Evolutionary conservation across 2,888 invertebrate species (phyloP), one percentile per base, ranked within the genome.

Genomic region (Cheilosia urbana): DNA sequence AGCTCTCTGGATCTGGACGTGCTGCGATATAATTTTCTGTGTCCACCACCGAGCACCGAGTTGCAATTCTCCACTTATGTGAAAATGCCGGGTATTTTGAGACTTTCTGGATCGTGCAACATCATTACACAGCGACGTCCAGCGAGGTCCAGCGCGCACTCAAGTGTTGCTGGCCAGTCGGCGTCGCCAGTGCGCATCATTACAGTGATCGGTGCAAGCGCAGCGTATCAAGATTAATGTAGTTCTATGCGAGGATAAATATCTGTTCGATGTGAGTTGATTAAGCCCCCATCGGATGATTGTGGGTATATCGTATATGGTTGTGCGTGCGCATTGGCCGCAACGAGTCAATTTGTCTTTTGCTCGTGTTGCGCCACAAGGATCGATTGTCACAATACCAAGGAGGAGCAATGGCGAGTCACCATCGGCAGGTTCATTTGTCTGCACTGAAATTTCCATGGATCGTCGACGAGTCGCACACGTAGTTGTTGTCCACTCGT

Each of bases 241-340:
- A 81, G 81, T 81, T 77, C 84, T 81, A 77, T 63, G 71, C 85
- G 72, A 53, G 81, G 57, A 85, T 85, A 85, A 85, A 77, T 81
- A 85, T 72, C 81, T 85, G 85, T 72, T 85, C 76, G 81, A 77
- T 85, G 76, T 68, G 81, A 85, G 85, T 85, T 85, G 85, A 85
- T 85, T 85, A 85, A 63, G 77, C 71, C 69, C 49, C 85, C 81
- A 72, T 80, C 68, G 63, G 45, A 49, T 62, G 57, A 49, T 42
- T 66, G 57, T 42, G 21, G 34, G 15, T 15, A 37, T 63, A 55
- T 30, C 30, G 30, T 9, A 30, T 30, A 30, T 27, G 47, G 34
- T 9, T 49, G 45, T 40, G 42, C 40, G 13, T 42, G 42, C n/a
- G 19, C 15, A 19, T 34, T 42, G 57, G 57, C 45, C 19, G 24